These are phyloP conservation scores for Drosophila ercepeae DNA, from an alignment of 1,140 invertebrate species.

Conservation along the genomic window DNA sequence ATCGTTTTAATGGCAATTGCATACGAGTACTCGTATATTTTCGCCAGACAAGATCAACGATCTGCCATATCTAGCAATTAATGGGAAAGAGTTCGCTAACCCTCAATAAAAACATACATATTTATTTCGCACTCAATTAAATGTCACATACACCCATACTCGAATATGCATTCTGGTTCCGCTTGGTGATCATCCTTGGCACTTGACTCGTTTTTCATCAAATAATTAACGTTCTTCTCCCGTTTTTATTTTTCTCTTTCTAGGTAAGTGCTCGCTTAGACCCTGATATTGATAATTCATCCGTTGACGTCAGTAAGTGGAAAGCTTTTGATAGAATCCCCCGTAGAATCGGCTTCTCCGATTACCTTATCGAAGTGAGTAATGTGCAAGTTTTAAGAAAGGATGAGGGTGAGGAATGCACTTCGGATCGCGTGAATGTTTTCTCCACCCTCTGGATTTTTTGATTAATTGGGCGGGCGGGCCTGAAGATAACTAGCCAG, in stretches of 20 bases:
- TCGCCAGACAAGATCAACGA: slow-evolving; percentile 7
- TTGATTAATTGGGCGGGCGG: slow-evolving; percentile 64
- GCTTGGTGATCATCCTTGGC: slow-evolving; percentile 40
- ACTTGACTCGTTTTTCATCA: slow-evolving; percentile 47
- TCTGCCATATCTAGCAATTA: slow-evolving; percentile 33
- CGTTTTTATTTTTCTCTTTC: slow-evolving; percentile 52
- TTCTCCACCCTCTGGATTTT: slow-evolving; percentile 29
- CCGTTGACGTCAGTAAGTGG: slow-evolving; percentile 49
- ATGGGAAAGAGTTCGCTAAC: slow-evolving; percentile 45
- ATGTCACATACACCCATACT: slow-evolving; percentile 33
- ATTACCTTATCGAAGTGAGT: slow-evolving; percentile 60
- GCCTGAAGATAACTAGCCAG: slow-evolving; percentile 51
- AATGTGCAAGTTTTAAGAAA: slow-evolving; percentile 31
- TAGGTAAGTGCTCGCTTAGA: slow-evolving; percentile 54
- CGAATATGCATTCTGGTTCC: slow-evolving; percentile 18
- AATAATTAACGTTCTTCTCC: slow-evolving; percentile 46
- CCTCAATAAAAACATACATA: slow-evolving; percentile 28
- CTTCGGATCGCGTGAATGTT: slow-evolving; percentile 64
- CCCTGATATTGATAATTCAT: slow-evolving; percentile 31
- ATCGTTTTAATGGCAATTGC: slow-evolving; percentile 55
- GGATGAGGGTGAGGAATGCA: slow-evolving; percentile 49
- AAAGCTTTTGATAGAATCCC: slow-evolving; percentile 31
- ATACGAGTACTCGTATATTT: too few species aligned
- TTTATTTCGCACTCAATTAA: slow-evolving; percentile 70
- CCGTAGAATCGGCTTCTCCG: slow-evolving; percentile 22